Percentiles rank a stretch among this genome's conserved stretches.
These are phyloP conservation scores for Charadrius vociferus DNA, from an alignment of 2,113 vertebrate genomes.

Conservation along the genomic window DNA sequence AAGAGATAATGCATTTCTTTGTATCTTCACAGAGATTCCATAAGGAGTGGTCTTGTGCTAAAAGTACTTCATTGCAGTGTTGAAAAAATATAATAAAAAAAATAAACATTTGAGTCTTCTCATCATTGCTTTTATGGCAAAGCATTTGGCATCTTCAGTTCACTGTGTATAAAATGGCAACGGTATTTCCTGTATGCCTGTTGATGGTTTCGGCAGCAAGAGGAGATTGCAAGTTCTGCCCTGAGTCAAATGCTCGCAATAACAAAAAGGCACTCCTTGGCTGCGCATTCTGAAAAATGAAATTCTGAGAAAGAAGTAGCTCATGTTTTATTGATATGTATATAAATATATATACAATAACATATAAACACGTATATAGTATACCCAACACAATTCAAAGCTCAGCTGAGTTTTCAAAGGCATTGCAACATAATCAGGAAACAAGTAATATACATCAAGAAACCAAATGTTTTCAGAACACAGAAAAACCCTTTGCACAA, in stretches of 20 bases:
- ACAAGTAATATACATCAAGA: neutral
- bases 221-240: neutral
- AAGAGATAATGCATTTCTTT: neutral
- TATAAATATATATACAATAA: neutral
- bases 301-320: neutral
- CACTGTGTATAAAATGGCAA: neutral
- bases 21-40: neutral
- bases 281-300: neutral
- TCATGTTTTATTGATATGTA: neutral
- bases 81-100: neutral
- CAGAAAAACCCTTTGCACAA: neutral
- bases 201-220: neutral
- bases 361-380: neutral
- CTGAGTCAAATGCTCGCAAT: accelerated
- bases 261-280: neutral
- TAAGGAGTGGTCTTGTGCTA: neutral
- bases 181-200: neutral
- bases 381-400: neutral
- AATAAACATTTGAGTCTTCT: neutral
- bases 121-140: neutral
- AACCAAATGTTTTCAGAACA: neutral
- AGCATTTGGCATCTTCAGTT: neutral
- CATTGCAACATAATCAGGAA: neutral
- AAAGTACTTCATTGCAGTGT: neutral
- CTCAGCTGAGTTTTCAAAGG: neutral